phyloP scores from a whole-genome alignment of 2,888 invertebrate genomes.

The Pocota personata region DNA sequence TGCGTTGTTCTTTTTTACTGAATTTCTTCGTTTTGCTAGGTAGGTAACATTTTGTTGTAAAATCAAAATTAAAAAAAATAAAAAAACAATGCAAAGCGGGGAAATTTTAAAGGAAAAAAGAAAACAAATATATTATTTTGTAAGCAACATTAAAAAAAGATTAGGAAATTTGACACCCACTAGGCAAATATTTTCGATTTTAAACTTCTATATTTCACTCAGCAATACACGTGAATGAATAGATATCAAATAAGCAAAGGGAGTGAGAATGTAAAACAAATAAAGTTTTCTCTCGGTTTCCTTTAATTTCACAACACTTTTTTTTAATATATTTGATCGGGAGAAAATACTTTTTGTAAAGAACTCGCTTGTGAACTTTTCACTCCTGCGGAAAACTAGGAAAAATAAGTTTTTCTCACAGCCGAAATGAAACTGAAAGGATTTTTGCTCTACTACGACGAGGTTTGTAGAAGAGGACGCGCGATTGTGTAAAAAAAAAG shows the following conservation, averaged over 20 bases:
- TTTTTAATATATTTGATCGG: neutral
- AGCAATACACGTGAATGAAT: neutral
- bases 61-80: neutral
- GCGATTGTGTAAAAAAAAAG: constrained; percentile 39
- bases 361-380: neutral
- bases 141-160: constrained; percentile 7
- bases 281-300: neutral
- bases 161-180: constrained; percentile 43
- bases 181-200: constrained; percentile 7
- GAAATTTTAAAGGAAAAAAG: neutral
- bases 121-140: neutral
- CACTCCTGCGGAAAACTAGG: constrained; percentile 15
- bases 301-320: constrained; percentile 40
- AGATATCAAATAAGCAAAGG: neutral
- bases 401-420: constrained; percentile 59
- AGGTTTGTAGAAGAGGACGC: constrained; percentile 26
- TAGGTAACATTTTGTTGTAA: constrained; percentile 6
- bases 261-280: neutral
- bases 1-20: constrained; percentile 4
- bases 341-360: neutral
- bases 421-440: constrained; percentile 67
- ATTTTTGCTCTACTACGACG: constrained; percentile 36
- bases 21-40: neutral
- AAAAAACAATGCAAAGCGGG: constrained; percentile 14
- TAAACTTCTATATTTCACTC: neutral